Conservation (phyloP, 2,797 vertebrate species). For the Gadopsis bispinosus region DNA sequence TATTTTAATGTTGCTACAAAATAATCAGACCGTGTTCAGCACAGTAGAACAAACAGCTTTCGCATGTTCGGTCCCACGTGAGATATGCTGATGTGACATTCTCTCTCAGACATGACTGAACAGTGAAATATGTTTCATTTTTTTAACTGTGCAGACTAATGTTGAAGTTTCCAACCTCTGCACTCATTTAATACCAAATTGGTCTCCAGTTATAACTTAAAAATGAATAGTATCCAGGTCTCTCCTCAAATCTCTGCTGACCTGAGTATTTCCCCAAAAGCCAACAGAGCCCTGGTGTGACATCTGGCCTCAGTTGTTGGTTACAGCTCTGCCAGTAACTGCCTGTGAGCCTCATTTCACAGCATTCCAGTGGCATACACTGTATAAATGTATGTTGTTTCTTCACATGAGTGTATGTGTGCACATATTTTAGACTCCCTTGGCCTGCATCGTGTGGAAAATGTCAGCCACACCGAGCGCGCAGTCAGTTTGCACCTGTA, state of each 20-base stretch:
- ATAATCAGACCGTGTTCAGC: neutral
- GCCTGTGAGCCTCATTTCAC: conserved; percentile 26
- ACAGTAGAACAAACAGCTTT: conserved; percentile 11
- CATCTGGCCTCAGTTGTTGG: conserved; percentile 39
- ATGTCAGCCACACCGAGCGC: conserved; percentile 94
- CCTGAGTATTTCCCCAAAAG: conserved; percentile 28
- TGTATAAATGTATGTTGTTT: conserved; percentile 12
- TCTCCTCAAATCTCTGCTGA: conserved; percentile 17
- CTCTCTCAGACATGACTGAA: neutral
- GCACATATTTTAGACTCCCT: conserved; percentile 87
- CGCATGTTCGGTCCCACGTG: neutral
- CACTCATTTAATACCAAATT: conserved; percentile 18
- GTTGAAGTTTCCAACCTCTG: conserved; percentile 12
- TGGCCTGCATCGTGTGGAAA: conserved; percentile 97
- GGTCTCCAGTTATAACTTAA: conserved; percentile 8
- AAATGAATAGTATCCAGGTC: conserved; percentile 30
- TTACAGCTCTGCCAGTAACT: conserved; percentile 21
- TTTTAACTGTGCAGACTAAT: neutral
- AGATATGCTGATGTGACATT: conserved; percentile 24
- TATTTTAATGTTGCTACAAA: neutral
- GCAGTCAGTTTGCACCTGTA: conserved; percentile 95
- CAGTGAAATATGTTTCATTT: neutral
- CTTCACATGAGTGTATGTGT: conserved; percentile 23
- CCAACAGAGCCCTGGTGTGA: conserved; percentile 36
- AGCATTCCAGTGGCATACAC: conserved; percentile 38